phyloP scores from a whole-genome alignment of 2,797 vertebrate species.

The Thunnus albacares region DNA sequence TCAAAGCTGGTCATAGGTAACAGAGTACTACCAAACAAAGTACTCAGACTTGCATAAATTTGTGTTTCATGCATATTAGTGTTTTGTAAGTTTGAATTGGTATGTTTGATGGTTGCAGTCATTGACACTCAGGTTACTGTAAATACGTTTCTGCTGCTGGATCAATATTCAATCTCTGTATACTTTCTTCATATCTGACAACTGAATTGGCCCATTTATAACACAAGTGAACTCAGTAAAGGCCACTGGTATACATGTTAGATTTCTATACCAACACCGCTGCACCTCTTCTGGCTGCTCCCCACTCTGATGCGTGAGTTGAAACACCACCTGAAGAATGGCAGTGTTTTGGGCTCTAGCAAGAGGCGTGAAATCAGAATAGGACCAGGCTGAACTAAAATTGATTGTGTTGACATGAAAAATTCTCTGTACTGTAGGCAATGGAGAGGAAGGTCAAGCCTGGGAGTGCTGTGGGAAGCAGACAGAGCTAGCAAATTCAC shows the following conservation, averaged over 20 bases:
- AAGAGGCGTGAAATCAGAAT: conserved; percentile 34
- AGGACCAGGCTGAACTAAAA: conserved; percentile 52
- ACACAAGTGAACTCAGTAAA: conserved; percentile 25
- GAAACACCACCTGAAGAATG: conserved; percentile 23
- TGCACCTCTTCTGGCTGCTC: background rate
- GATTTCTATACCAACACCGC: conserved; percentile 2
- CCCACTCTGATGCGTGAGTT: background rate
- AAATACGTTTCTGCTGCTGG: conserved; percentile 22
- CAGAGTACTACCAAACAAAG: conserved; percentile 31
- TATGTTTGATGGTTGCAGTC: conserved; percentile 48
- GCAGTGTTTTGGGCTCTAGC: conserved; percentile 8
- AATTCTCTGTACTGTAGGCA: conserved; percentile 46
- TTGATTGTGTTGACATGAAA: conserved; percentile 68
- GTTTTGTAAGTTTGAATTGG: conserved; percentile 38
- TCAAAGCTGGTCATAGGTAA: conserved; percentile 52
- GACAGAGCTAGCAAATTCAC: conserved; percentile 44
- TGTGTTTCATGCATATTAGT: conserved; percentile 39
- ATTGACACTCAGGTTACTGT: conserved; percentile 32
- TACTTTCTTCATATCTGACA: conserved; percentile 35
- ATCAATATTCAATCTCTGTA: conserved; percentile 35
- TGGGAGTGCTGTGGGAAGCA: conserved; percentile 35
- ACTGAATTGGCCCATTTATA: conserved; percentile 23
- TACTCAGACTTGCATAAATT: conserved; percentile 43
- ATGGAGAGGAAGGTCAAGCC: conserved; percentile 67
- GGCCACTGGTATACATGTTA: conserved; percentile 6